Conservation (phyloP, 2,888 invertebrate genomes). For the Chymomyza caudatula region DNA sequence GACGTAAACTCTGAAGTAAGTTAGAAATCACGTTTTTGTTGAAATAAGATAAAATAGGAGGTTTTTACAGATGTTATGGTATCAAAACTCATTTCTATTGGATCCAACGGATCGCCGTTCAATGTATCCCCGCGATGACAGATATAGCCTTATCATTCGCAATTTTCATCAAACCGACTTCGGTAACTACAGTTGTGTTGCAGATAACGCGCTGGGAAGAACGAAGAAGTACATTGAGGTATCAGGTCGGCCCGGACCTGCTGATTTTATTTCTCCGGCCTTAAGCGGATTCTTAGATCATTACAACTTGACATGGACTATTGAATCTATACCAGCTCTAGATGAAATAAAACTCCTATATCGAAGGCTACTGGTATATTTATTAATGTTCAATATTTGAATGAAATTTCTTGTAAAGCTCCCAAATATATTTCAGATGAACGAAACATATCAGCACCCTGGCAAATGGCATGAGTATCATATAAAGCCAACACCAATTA, state of each 20-base stretch:
- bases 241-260: conserved; percentile 83
- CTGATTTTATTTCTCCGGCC: conserved; percentile 81
- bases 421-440: conserved; percentile 81
- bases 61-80: conserved; percentile 81
- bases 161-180: conserved; percentile 82
- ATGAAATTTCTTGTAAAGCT: background rate
- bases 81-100: conserved; percentile 82
- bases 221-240: conserved; percentile 82
- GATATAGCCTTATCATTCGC: conserved; percentile 81
- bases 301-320: conserved; percentile 83
- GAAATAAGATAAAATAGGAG: background rate
- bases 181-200: conserved; percentile 82
- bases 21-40: background rate
- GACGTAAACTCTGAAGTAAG: conserved; percentile 80
- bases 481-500: conserved; percentile 76
- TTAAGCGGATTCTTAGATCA: conserved; percentile 81
- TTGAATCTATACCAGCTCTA: conserved; percentile 83
- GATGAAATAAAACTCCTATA: conserved; percentile 83
- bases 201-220: conserved; percentile 80
- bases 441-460: conserved; percentile 85
- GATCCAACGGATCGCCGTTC: conserved; percentile 82
- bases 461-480: conserved; percentile 84
- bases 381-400: background rate
- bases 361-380: conserved; percentile 80
- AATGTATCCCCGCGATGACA: conserved; percentile 81